Evolutionary conservation across 2,113 vertebrate species (phyloP).

Genomic region (Mionectes macconnelli): DNA sequence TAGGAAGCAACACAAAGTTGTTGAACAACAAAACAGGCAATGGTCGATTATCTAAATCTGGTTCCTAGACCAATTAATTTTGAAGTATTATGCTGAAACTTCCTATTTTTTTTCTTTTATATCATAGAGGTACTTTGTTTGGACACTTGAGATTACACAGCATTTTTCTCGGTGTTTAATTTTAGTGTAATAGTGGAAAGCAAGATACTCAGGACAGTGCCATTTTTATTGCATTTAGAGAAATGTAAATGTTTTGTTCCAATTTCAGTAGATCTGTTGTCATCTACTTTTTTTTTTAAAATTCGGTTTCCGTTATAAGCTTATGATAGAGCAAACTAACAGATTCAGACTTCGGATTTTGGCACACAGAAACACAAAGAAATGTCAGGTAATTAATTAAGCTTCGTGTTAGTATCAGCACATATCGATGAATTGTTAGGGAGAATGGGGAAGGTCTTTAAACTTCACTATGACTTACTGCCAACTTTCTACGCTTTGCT

Average conservation of each 20-base stretch:
- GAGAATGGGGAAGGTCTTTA: slow-evolving; percentile 43
- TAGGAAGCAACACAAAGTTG: slow-evolving; percentile 62
- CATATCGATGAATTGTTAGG: slow-evolving; percentile 31
- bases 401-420: slow-evolving; percentile 13
- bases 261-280: slow-evolving; percentile 36
- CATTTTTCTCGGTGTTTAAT: slow-evolving; percentile 58
- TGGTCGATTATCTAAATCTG: slow-evolving; percentile 53
- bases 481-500: slow-evolving; percentile 72
- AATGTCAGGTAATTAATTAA: slow-evolving; percentile 53
- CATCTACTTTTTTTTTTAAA: slow-evolving; percentile 15
- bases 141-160: not conserved
- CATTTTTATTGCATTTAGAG: slow-evolving; percentile 34
- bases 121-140: slow-evolving; percentile 34
- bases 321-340: slow-evolving; percentile 35
- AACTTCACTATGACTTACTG: slow-evolving; percentile 69
- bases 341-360: slow-evolving; percentile 46
- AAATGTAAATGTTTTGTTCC: slow-evolving; percentile 21
- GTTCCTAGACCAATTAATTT: slow-evolving; percentile 64
- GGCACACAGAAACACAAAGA: slow-evolving; percentile 6
- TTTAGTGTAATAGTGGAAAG: slow-evolving; percentile 45
- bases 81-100: slow-evolving; percentile 55
- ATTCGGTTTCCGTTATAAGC: not conserved
- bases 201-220: slow-evolving; percentile 49
- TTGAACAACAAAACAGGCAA: slow-evolving; percentile 52
- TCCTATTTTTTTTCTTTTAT: slow-evolving; percentile 32